A percentile compares a stretch with the other conserved stretches of the same genome.
Evolutionary conservation across 2,797 vertebrate species (phyloP).

Genomic region (Oreortyx pictus): DNA sequence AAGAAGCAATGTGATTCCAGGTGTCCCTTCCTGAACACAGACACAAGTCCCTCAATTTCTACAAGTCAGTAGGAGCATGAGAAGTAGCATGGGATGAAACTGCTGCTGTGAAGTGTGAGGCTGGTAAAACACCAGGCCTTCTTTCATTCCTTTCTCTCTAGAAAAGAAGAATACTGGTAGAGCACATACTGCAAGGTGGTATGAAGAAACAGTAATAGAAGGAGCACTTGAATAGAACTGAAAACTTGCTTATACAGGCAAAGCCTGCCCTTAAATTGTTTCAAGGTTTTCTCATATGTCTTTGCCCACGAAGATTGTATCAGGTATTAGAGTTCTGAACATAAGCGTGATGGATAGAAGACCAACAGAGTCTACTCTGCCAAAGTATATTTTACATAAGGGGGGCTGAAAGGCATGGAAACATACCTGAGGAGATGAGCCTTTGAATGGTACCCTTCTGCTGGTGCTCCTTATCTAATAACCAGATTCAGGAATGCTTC

Average conservation of each 20-base stretch:
- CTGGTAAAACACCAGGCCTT: neutral
- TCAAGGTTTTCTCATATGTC: neutral
- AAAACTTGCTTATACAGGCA: neutral
- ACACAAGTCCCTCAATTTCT: constrained; percentile 36
- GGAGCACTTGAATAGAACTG: neutral
- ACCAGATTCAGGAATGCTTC: neutral
- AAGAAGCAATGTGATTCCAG: constrained; percentile 48
- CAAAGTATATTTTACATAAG: neutral
- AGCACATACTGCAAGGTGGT: neutral
- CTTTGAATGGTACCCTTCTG: neutral
- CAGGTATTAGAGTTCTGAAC: constrained; percentile 6
- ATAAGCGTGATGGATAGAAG: neutral
- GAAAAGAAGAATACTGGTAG: neutral
- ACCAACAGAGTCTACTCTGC: neutral
- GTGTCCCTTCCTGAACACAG: neutral
- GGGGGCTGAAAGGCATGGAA: neutral
- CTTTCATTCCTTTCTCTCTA: constrained; percentile 39
- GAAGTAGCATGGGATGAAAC: constrained; percentile 34
- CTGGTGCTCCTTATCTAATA: neutral
- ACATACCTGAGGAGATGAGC: neutral
- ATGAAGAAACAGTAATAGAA: neutral
- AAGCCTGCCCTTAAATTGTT: neutral
- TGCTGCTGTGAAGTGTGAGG: constrained; percentile 51
- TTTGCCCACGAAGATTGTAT: neutral
- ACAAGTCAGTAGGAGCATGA: constrained; percentile 51